Evolutionary conservation across 2,113 vertebrate genomes (phyloP), one percentile per base, ranked within the genome.

Genomic region (Hydropotes inermis): DNA sequence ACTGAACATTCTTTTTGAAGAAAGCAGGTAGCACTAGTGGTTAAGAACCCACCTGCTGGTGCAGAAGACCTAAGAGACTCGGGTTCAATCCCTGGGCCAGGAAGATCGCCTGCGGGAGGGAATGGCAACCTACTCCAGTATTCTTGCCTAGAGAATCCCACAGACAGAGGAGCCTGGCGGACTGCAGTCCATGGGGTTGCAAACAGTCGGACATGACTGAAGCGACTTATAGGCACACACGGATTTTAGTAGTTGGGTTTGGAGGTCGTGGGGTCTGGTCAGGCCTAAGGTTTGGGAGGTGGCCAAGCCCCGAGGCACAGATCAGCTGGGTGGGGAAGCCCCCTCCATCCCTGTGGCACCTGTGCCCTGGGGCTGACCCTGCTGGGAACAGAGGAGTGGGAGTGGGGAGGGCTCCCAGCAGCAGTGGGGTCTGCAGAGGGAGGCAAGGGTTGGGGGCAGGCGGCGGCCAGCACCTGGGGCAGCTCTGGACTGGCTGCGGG

Each of bases 281-380:
- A 39, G 52, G 50, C 6, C 54, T 17, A 1, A 13, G 9, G 33
- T 27, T 88, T 61, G 23, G 6, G 9, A 45, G 23, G 30, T 17
- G 28, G 39, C 21, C 15, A 79, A 70, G 57, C 33, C 25, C 15
- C 2, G 15, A 57, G 55, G 28, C 27, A 12, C 39, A 28, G 60
- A 45, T 39, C 7, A 39, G 3, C 13, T 33, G 17, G 1, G 13
- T 7, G 16, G 11, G 16, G 6, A 45, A 7, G 8, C 43, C 43
- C 19, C 2, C 55, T 47, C 5, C 19, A 1, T 58, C 52, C 6
- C 17, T 16, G 2, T 21, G 0, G 1, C 6, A 11, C 43, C n/a
- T n/a, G 0, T 21, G 33, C 36, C 64, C 64, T 36, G 1, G 2
- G 67, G 67, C 67, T 74, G 67, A 74, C n/a, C 67, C 36, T 39